phyloP scores from a whole-genome alignment of 2,888 invertebrate genomes.

The Rhagophthalmus giganteus region DNA sequence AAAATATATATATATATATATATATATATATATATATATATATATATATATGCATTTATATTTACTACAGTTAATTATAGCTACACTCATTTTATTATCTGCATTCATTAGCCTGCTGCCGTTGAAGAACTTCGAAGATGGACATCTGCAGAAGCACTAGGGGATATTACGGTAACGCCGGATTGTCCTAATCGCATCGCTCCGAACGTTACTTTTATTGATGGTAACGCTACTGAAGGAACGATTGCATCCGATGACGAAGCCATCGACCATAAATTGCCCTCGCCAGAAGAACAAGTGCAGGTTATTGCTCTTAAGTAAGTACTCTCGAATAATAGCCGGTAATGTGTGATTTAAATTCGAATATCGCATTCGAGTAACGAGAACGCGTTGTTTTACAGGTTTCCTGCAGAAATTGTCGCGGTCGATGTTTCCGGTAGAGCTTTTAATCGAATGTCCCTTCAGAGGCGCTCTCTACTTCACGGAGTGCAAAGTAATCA shows the following conservation, averaged over 20 bases:
- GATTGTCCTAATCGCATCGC: constrained; percentile 76
- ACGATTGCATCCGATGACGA: constrained; percentile 64
- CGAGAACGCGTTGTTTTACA: constrained; percentile 54
- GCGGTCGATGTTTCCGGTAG: constrained; percentile 87
- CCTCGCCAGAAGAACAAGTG: constrained; percentile 85
- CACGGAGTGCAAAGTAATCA: constrained; percentile 56
- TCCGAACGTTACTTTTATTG: constrained; percentile 53
- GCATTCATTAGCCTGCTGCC: constrained; percentile 70
- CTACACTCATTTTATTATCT: neutral
- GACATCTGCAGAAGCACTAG: constrained; percentile 81
- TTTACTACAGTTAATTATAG: neutral
- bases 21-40: no score
- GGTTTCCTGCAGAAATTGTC: constrained; percentile 86
- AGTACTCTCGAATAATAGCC: no score
- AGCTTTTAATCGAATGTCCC: constrained; percentile 87
- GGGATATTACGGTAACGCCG: constrained; percentile 79
- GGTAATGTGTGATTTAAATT: no score
- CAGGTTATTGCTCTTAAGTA: constrained; percentile 82
- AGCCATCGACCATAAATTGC: constrained; percentile 81
- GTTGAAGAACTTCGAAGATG: constrained; percentile 80
- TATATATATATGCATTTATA: no score
- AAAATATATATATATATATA: no score
- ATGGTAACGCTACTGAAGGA: constrained; percentile 58
- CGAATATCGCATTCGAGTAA: no score
- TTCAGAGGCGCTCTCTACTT: constrained; percentile 78